phyloP scores from a whole-genome alignment of 2,113 vertebrate genomes.

The Gulo gulo region DNA sequence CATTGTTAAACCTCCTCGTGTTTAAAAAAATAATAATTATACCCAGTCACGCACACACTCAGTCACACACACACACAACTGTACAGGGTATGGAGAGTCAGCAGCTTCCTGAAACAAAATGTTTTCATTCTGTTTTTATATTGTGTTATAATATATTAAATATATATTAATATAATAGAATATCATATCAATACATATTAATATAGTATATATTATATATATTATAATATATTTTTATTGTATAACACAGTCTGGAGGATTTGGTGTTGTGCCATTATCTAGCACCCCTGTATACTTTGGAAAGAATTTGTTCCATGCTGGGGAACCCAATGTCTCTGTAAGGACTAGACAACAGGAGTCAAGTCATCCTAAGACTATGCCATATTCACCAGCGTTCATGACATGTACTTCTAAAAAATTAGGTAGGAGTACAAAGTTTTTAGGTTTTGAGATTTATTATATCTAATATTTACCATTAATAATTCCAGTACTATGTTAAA shows the following conservation, averaged over 20 bases:
- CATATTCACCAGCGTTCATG: not conserved
- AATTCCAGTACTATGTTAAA: constrained; percentile 6
- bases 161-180: too few relatives aligned
- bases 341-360: not conserved
- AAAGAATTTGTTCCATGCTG: not conserved
- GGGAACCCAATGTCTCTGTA: not conserved
- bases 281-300: not conserved
- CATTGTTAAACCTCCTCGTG: not conserved
- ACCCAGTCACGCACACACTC: not conserved
- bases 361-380: not conserved
- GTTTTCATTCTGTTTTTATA: not conserved
- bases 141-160: not conserved
- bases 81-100: not conserved
- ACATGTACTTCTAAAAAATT: constrained; percentile 35
- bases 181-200: too few relatives aligned
- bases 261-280: not conserved
- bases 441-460: constrained; percentile 10
- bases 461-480: constrained; percentile 32
- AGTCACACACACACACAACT: not conserved
- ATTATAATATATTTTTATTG: not conserved
- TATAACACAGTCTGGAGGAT: not conserved
- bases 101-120: not conserved
- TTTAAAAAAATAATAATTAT: not conserved
- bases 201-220: too few relatives aligned
- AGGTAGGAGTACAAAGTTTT: not conserved